Evolutionary conservation across 2,888 invertebrate genomes (phyloP), one percentile per base, ranked within the genome.

Genomic region (Chymomyza amoena): DNA sequence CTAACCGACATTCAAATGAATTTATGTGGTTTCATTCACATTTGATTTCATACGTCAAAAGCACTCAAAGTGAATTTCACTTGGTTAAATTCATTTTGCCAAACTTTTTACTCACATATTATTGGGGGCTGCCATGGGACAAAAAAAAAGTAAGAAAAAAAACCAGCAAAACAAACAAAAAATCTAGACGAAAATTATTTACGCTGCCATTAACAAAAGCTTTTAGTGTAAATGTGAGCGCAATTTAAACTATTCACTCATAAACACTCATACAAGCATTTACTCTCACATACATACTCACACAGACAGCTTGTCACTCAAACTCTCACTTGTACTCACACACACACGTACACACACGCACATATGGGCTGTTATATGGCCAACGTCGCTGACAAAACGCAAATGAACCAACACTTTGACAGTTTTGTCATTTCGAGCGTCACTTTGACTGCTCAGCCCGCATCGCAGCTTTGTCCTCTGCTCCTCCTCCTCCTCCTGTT

Each of bases 121-220:
- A 45, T 13, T 32, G 13, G 0, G 39, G 13, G 39, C 39, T 45
- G 13, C 39, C 39, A 45, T 45, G 13, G 13, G 39, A 45, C 13
- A 13, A 0, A 39, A 39, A 39, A 13, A 45, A 45, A 45, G 13
- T 13, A 45, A 45, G 2, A 45, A 4, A 18, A 54, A 54, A 57
- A 6, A 7, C 15, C 1, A 5, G 25, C 28, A 18, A 18, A 57
- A 25, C 18, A 20, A 57, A 25, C 9, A 0, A 57, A 57, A 57
- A 25, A 18, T 3, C 6, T 6, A 18, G 15, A 62, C 50, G 64
- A 61, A 73, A 77, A 81, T 78, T 84, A 83, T 83, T 81, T 78
- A 81, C 77, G 87, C 69, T 61, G 54, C 72, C 76, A 83, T 84
- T 81, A 83, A 78, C 82, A 83, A 87, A 83, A 84, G 87, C 83